Evolutionary conservation across 2,797 vertebrate genomes (phyloP), one percentile per base, ranked within the genome.

Genomic region (Dicrostonyx torquatus): DNA sequence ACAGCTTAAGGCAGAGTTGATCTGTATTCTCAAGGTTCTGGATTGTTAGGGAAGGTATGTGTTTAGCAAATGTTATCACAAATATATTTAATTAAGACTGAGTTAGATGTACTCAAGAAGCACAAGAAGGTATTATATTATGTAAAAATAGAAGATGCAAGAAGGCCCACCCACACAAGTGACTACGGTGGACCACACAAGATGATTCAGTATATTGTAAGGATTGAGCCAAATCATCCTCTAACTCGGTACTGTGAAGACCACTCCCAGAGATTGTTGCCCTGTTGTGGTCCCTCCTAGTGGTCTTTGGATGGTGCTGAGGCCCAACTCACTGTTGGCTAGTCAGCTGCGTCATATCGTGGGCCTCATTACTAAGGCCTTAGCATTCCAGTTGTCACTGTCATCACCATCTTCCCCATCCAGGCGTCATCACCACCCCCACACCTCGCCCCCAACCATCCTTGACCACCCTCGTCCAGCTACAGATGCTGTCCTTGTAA

Each of bases 41-140:
- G 22, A 40, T 92, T 76, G 50, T 87, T 87, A 87, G 48, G 31
- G 4, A 60, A 89, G 29, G 84, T 9, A 17, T 22, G 26, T 55
- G 86, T 53, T 92, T 95, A 83, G 40, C 9, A 89, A 93, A 53
- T 34, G 72, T 89, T 43, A 43, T 87, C 50, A 77, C 43, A 62
- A 66, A 60, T 6, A 78, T 90, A 77, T 43, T 73, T 95, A 90
- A 68, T 50, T 45, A 66, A 66, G 45, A 53, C 53, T 31, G 26
- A 55, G 24, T 48, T 34, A 89, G 66, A 78, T n/a, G 10, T 60
- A 48, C 68, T 92, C 34, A 93, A 75, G 24, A 48, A 91, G 24
- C 48, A 10, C 29, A 88, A 83, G 88, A 34, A 24, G 9, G 17
- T 73, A 3, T 40, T 91, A 29, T 37, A 17, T 17, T 50, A 31